A percentile compares a stretch with the other conserved stretches of the same genome.
These are phyloP conservation scores for Nothocercus nigrocapillus DNA, from an alignment of 2,113 vertebrate genomes.

Conservation along the genomic window DNA sequence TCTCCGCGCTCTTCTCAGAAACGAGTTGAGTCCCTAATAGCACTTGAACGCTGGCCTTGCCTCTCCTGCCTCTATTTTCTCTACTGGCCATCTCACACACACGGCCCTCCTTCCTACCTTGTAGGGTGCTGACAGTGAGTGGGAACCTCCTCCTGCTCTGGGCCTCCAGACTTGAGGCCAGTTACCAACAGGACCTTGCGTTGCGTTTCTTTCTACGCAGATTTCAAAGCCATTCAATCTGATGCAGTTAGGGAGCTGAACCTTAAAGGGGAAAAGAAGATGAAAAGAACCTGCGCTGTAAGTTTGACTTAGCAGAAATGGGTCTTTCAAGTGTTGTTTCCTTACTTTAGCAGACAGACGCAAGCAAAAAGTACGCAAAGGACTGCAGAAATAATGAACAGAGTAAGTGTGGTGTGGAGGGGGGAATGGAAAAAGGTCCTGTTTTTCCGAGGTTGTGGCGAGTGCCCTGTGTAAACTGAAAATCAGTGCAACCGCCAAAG, in stretches of 20 bases:
- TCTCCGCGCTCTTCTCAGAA: background rate
- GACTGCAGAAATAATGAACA: background rate
- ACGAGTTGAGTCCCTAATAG: background rate
- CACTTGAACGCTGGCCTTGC: constrained; percentile 26
- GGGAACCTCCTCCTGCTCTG: background rate
- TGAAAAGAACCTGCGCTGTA: background rate
- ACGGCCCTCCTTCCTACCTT: background rate
- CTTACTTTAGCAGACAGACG: background rate
- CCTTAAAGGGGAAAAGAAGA: background rate
- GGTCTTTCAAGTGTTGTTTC: constrained; percentile 16
- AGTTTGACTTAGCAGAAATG: constrained; percentile 40
- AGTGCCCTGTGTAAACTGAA: rapidly evolving
- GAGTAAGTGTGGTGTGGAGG: rapidly evolving
- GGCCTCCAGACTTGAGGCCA: background rate
- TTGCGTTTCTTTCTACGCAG: background rate
- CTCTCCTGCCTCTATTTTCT: background rate
- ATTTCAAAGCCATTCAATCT: background rate
- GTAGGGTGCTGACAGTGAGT: background rate
- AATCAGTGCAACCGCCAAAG: background rate
- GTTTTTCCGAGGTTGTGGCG: background rate
- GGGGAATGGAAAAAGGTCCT: background rate
- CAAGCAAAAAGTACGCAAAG: background rate
- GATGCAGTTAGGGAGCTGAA: background rate
- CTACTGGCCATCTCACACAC: background rate
- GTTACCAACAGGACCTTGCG: background rate